Conservation (phyloP, 2,113 vertebrate species). For the Cyphomyrus plagiostoma region DNA sequence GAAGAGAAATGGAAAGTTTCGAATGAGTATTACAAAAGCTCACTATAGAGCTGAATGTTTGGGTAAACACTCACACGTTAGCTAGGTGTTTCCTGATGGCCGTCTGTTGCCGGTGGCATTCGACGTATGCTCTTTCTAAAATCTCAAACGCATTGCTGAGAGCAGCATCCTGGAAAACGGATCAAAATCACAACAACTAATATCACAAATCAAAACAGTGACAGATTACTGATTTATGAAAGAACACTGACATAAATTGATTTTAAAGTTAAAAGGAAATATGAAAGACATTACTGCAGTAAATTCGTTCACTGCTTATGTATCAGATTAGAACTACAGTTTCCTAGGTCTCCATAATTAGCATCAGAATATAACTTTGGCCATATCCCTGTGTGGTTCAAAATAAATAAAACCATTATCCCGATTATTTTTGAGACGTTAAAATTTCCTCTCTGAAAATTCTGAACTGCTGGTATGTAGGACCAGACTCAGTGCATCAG, state of each 20-base stretch:
- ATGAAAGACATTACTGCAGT: neutral
- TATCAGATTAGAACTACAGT: neutral
- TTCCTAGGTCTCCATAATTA: neutral
- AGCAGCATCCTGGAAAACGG: constrained; percentile 41
- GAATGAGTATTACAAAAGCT: neutral
- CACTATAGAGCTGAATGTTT: neutral
- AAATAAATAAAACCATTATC: neutral
- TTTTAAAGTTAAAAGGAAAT: neutral
- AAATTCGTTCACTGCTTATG: neutral
- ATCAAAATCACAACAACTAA: neutral
- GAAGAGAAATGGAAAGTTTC: neutral
- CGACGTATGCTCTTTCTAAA: constrained; percentile 44
- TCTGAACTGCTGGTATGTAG: neutral
- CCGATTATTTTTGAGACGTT: neutral
- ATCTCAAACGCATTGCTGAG: constrained; percentile 34
- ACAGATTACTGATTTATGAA: neutral
- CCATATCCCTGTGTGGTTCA: neutral
- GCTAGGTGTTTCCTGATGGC: constrained; percentile 57
- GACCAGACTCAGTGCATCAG: neutral
- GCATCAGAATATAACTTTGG: neutral
- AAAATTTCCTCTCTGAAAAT: neutral
- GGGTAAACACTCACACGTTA: constrained; percentile 52
- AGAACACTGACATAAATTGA: neutral
- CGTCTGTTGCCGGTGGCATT: constrained; percentile 49
- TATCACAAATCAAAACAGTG: no score